Percentiles rank a stretch among this genome's conserved stretches.
Evolutionary conservation across 2,797 vertebrate genomes (phyloP).

Genomic region (Myotis findleyi): DNA sequence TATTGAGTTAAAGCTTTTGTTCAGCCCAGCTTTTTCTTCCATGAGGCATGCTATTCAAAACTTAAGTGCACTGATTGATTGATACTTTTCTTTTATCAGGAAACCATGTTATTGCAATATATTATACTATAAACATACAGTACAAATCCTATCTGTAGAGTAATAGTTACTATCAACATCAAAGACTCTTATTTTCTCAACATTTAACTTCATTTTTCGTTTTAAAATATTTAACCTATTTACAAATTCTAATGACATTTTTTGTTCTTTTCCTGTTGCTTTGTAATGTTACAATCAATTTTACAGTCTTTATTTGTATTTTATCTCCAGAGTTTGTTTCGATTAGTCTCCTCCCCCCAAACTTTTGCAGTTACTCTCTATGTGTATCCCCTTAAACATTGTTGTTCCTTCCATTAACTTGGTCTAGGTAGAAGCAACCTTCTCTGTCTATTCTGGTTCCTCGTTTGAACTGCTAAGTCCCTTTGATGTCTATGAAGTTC

Average conservation of each 20-base stretch:
- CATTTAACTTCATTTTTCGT: background rate
- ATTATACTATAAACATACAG: background rate
- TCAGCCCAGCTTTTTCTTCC: background rate
- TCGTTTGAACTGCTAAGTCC: no score
- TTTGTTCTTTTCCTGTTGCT: background rate
- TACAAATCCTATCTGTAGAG: background rate
- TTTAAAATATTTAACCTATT: background rate
- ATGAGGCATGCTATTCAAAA: background rate
- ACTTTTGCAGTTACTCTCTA: no score
- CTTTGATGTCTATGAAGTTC: no score
- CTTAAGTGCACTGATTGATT: background rate
- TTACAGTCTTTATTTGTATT: background rate
- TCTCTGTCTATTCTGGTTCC: no score
- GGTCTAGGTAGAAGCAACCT: no score
- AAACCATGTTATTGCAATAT: background rate
- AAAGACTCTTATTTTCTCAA: constrained; percentile 22
- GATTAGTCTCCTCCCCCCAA: no score
- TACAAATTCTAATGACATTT: background rate
- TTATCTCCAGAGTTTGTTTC: no score
- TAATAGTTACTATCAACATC: background rate
- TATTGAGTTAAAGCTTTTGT: constrained; percentile 47
- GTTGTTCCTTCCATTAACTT: no score
- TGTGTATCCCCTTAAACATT: no score
- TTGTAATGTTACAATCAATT: background rate
- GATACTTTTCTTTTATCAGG: background rate